A percentile compares a stretch with the other conserved stretches of the same genome.
These are phyloP conservation scores for Maniola jurtina DNA, from an alignment of 1,140 invertebrate genomes.

Conservation along the genomic window DNA sequence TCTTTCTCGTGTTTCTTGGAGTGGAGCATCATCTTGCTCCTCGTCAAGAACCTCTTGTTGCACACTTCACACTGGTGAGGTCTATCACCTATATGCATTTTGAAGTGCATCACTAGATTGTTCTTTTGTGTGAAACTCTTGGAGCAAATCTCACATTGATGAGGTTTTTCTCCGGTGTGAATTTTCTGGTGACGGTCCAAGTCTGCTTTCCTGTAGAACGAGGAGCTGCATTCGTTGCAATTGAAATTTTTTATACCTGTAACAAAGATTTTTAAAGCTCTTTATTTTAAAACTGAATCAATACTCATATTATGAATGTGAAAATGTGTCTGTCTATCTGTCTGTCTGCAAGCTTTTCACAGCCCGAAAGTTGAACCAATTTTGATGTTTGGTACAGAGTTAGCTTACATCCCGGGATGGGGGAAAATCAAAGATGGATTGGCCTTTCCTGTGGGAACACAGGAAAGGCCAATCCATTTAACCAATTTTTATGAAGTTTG, in stretches of 20 bases:
- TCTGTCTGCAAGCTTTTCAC: no score
- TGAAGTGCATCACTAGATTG: conserved; percentile 66
- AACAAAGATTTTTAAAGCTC: not conserved
- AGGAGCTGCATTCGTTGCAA: conserved; percentile 51
- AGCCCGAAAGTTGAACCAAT: no score
- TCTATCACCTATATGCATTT: conserved; percentile 61
- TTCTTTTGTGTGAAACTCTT: conserved; percentile 68
- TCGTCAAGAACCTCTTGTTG: conserved; percentile 57
- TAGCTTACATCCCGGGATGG: no score
- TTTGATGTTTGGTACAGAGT: no score
- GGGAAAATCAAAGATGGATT: no score
- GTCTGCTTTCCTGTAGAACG: conserved; percentile 65
- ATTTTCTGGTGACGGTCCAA: conserved; percentile 62
- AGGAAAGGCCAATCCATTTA: no score
- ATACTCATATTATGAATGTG: no score
- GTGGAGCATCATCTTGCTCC: conserved; percentile 59
- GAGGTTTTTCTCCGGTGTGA: conserved; percentile 58
- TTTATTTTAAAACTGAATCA: no score
- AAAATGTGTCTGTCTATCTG: no score
- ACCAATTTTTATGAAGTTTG: no score
- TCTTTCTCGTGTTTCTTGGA: conserved; percentile 61
- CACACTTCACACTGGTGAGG: conserved; percentile 54
- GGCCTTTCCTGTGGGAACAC: no score
- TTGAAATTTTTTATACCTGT: conserved; percentile 59
- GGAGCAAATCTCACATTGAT: conserved; percentile 59